phyloP scores from a whole-genome alignment of 2,797 vertebrate genomes.

The Neostethus bicornis region DNA sequence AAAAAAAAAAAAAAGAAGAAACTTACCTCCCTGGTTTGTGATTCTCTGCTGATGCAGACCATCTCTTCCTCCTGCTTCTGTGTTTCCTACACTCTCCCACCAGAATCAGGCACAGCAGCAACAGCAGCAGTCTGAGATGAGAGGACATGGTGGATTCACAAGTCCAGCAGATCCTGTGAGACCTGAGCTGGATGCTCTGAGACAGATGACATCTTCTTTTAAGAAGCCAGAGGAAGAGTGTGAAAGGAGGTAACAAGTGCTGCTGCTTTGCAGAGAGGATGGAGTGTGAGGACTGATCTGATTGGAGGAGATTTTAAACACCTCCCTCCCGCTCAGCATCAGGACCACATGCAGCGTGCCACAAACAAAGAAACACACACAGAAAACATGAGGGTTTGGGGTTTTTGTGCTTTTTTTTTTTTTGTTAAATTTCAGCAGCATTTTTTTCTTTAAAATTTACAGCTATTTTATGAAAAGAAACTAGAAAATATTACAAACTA shows the following conservation, averaged over 20 bases:
- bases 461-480: too few species aligned
- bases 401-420: too few species aligned
- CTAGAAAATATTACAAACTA: too few species aligned
- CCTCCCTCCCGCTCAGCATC: slow-evolving; percentile 49
- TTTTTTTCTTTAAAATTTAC: too few species aligned
- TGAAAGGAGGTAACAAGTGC: slow-evolving; percentile 24
- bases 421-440: too few species aligned
- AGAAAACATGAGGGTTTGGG: too few species aligned
- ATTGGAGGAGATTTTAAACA: slow-evolving; percentile 64
- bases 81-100: slow-evolving; percentile 83
- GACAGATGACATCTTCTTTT: slow-evolving; percentile 66
- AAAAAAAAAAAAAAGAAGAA: too few species aligned
- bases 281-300: slow-evolving; percentile 46
- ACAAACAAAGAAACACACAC: too few species aligned
- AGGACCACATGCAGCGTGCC: slow-evolving; percentile 39
- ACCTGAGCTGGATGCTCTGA: slow-evolving; percentile 48
- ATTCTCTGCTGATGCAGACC: slow-evolving; percentile 79
- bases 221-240: slow-evolving; percentile 3
- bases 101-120: slow-evolving; percentile 80
- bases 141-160: slow-evolving; percentile 77
- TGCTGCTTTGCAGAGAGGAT: slow-evolving; percentile 32
- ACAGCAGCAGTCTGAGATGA: slow-evolving; percentile 75
- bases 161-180: slow-evolving; percentile 55
- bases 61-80: slow-evolving; percentile 82
- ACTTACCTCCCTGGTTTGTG: slow-evolving; percentile 84